phyloP scores from a whole-genome alignment of 2,113 vertebrate species.

The Osmerus mordax region DNA sequence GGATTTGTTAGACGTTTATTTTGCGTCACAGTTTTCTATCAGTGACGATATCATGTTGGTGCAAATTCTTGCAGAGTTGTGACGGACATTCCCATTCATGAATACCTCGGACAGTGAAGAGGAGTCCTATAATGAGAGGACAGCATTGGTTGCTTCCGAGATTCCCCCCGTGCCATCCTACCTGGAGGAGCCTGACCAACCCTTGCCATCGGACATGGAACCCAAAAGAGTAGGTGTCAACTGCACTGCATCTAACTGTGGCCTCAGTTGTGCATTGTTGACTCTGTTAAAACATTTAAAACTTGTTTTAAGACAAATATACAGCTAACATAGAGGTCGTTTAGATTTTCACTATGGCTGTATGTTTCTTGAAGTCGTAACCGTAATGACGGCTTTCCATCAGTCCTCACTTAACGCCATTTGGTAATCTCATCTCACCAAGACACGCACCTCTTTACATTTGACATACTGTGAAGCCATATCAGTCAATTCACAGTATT shows the following conservation, averaged over 20 bases:
- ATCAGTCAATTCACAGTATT: no score
- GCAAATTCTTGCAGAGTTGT: background rate
- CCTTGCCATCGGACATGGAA: slow-evolving; percentile 42
- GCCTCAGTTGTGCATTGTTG: background rate
- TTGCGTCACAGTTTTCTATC: no score
- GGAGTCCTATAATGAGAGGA: slow-evolving; percentile 86
- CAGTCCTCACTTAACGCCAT: no score
- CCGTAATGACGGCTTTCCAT: no score
- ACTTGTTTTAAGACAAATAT: no score
- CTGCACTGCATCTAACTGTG: background rate
- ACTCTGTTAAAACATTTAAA: background rate
- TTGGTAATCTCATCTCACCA: no score
- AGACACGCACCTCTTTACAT: no score
- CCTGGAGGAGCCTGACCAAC: slow-evolving; percentile 63
- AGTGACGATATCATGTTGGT: slow-evolving; percentile 5
- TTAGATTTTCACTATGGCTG: no score
- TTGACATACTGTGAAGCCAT: no score
- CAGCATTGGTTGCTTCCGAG: slow-evolving; percentile 84
- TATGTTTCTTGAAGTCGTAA: no score
- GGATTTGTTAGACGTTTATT: no score
- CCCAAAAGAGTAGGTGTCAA: slow-evolving; percentile 66
- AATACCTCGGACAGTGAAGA: slow-evolving; percentile 89
- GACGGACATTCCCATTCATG: slow-evolving; percentile 67
- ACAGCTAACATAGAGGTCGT: no score
- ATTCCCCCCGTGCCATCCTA: slow-evolving; percentile 77